Conservation (phyloP, 2,797 vertebrate species). For the Tangara arthus region DNA sequence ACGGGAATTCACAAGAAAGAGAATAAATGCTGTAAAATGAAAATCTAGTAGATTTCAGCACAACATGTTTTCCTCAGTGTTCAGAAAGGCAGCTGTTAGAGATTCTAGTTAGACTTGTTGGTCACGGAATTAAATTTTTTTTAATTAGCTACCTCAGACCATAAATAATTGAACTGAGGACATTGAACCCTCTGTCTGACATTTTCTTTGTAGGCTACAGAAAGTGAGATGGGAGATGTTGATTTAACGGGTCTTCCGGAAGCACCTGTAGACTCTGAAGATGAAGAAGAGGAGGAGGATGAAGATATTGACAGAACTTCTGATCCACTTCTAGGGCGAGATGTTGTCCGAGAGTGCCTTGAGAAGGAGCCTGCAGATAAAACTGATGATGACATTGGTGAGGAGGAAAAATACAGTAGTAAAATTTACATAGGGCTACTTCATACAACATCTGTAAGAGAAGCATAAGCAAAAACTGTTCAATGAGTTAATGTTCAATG, state of each 20-base stretch:
- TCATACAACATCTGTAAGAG: background rate
- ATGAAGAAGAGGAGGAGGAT: slow-evolving; percentile 96
- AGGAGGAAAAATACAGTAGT: background rate
- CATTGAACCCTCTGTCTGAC: background rate
- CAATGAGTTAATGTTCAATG: background rate
- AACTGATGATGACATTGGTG: slow-evolving; percentile 95
- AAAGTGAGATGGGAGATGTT: slow-evolving; percentile 94
- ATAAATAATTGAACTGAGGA: background rate
- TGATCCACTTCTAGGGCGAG: slow-evolving; percentile 86
- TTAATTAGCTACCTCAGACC: background rate
- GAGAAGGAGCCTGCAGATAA: slow-evolving; percentile 95
- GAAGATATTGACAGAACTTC: slow-evolving; percentile 93
- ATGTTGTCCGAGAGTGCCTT: slow-evolving; percentile 94
- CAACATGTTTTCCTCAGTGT: accelerated
- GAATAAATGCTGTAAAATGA: background rate
- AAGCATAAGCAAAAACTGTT: background rate
- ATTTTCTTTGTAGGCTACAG: slow-evolving; percentile 85
- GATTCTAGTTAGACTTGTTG: background rate
- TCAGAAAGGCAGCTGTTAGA: background rate
- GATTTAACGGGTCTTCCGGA: slow-evolving; percentile 96
- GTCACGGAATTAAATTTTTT: background rate
- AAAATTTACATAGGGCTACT: background rate
- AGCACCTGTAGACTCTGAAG: slow-evolving; percentile 94
- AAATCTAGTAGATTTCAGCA: background rate
- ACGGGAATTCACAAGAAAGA: background rate